These are phyloP conservation scores for Hymenochirus boettgeri DNA, from an alignment of 2,113 vertebrate species.

Conservation along the genomic window DNA sequence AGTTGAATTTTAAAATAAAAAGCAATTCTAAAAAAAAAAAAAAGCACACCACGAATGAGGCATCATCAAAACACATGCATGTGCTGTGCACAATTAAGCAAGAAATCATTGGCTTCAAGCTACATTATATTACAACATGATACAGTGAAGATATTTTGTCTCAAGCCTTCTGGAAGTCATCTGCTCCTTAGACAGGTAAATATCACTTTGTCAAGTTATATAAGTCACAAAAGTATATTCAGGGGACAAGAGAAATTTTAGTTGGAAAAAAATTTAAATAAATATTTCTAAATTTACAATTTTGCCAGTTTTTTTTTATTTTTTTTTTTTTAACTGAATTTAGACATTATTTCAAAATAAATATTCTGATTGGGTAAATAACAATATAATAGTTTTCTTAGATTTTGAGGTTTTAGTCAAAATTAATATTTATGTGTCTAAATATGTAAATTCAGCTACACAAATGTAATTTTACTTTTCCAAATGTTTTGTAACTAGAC, in stretches of 20 bases:
- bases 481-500: too few species aligned
- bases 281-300: too few species aligned
- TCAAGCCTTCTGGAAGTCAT: constrained; percentile 55
- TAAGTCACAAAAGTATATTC: neutral
- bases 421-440: too few species aligned
- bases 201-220: neutral
- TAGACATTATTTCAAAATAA: too few species aligned
- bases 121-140: constrained; percentile 71
- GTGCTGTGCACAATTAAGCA: constrained; percentile 63
- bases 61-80: constrained; percentile 64
- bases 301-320: too few species aligned
- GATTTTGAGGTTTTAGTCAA: too few species aligned
- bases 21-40: constrained; percentile 46
- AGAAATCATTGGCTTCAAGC: constrained; percentile 70
- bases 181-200: constrained; percentile 41
- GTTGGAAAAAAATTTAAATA: too few species aligned
- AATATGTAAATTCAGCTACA: too few species aligned
- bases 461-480: too few species aligned
- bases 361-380: too few species aligned
- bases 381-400: too few species aligned
- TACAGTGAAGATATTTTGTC: constrained; percentile 57
- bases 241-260: neutral
- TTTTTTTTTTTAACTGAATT: too few species aligned
- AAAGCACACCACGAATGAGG: constrained; percentile 60
- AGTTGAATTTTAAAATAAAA: constrained; percentile 14